Base-by-base conservation (phyloP, 2,888 invertebrate genomes). In the Coelogynopora nodosa region DNA sequence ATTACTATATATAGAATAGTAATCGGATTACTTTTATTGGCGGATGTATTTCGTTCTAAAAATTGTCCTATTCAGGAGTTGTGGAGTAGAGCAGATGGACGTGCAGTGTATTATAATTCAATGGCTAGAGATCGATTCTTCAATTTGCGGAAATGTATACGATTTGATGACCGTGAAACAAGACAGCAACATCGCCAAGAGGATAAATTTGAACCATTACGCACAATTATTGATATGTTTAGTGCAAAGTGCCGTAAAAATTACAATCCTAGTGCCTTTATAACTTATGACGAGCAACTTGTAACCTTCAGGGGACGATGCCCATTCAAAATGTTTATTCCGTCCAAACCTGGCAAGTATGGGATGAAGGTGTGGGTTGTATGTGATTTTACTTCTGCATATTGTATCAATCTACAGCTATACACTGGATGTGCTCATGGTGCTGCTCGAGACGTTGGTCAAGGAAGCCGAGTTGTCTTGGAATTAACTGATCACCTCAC, bases 231-330 rank as follows among this genome's bases (percentile, higher is more conserved):
- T 10, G 30, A 82, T 29, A 2, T 30, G 30, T 82, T 82, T 82
- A 29, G 2, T 26, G 30, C 30, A 29, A 82, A 82, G 23, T 82
- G 82, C 29, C 23, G 82, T n/a, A 29, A 30, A 2, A 30, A 82
- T 10, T 87, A 87, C 81, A 87, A 23, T 18, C 84, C 87, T 23
- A 67, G 87, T 1, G 30, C 84, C 0, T 82, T 84, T 31, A 74
- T 87, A 0, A 87, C 87, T 0, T 84, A 74, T 31, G 87, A 87
- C 86, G 87, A 87, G 29, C 87, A 87, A 67, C 28, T 87, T 31
- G 87, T 87, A 23, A 27, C 84, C 26, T 87, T 82, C 67, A 49
- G 87, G 26, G 87, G 87, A 80, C 5, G 31, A 30, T 87, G 87
- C 28, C 82, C 82, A 5, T 82, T 87, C 67, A 26, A 82, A 26